Conservation (phyloP, 2,888 invertebrate species). For the Mythimna pallens region DNA sequence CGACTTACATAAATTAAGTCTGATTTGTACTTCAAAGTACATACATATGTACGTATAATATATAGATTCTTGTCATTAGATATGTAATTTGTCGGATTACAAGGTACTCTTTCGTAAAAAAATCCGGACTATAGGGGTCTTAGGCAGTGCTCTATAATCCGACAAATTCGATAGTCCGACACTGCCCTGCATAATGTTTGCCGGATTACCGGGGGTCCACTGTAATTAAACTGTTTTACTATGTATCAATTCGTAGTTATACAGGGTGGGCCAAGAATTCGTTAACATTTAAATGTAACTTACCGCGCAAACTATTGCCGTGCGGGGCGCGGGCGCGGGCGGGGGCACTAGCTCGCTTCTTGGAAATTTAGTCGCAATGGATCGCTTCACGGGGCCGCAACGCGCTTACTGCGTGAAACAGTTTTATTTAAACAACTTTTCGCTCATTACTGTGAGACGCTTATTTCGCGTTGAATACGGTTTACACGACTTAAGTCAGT, state of each 20-base stretch:
- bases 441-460: slow-evolving; percentile 42
- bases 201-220: too few relatives aligned
- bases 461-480: slow-evolving; percentile 1
- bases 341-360: slow-evolving; percentile 3
- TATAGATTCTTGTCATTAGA: too few relatives aligned
- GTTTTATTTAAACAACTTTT: slow-evolving; percentile 57
- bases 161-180: too few relatives aligned
- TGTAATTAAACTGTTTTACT: slow-evolving; percentile 22
- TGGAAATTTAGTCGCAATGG: slow-evolving; percentile 51
- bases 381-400: slow-evolving; percentile 56
- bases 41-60: too few relatives aligned
- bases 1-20: too few relatives aligned
- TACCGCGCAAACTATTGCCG: neutral
- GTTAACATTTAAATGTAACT: neutral
- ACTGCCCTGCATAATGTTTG: too few relatives aligned
- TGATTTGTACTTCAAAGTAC: too few relatives aligned
- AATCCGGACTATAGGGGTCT: too few relatives aligned
- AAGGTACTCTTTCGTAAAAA: too few relatives aligned
- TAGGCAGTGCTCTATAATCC: too few relatives aligned
- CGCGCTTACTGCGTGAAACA: slow-evolving; percentile 56
- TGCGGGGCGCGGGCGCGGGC: slow-evolving; percentile 3
- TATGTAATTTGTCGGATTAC: too few relatives aligned
- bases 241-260: slow-evolving; percentile 26
- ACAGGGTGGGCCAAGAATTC: slow-evolving; percentile 12
- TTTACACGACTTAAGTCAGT: slow-evolving; percentile 23